Percentiles rank a stretch among this genome's conserved stretches.
These are phyloP conservation scores for Hermodice carunculata DNA, from an alignment of 2,888 invertebrate species.

Conservation along the genomic window DNA sequence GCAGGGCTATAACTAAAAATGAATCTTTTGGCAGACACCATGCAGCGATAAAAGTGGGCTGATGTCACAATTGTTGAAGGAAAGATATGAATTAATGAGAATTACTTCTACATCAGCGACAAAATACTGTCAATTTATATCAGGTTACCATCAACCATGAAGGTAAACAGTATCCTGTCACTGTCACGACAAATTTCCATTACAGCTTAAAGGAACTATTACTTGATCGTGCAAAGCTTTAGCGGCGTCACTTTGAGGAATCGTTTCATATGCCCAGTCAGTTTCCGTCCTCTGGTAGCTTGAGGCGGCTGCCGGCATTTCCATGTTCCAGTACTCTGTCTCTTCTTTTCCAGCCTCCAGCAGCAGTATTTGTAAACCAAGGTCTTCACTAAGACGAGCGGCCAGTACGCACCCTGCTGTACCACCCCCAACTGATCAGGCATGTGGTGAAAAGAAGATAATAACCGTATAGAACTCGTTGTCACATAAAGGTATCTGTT, in stretches of 20 bases:
- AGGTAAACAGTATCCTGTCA: neutral
- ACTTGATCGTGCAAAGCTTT: conserved; percentile 72
- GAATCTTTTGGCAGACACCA: too few relatives aligned
- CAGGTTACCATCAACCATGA: neutral
- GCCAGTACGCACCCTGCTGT: conserved; percentile 59
- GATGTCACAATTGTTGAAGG: neutral
- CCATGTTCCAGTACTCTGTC: conserved; percentile 35
- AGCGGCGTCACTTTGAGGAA: conserved; percentile 67
- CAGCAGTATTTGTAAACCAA: conserved; percentile 47
- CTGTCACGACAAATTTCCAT: neutral
- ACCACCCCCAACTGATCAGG: conserved; percentile 61
- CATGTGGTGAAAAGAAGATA: too few relatives aligned
- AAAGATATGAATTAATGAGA: too few relatives aligned
- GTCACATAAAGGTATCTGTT: too few relatives aligned
- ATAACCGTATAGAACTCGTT: too few relatives aligned
- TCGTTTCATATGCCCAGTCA: conserved; percentile 81
- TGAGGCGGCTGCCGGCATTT: conserved; percentile 41
- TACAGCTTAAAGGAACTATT: neutral
- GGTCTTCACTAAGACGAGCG: conserved; percentile 54
- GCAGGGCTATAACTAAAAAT: too few relatives aligned
- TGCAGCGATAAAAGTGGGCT: neutral
- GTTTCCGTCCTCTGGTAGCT: conserved; percentile 76
- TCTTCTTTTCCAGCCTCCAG: conserved; percentile 50
- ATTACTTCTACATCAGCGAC: too few relatives aligned
- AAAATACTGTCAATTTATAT: neutral